A percentile compares a stretch with the other conserved stretches of the same genome.
phyloP scores from a whole-genome alignment of 2,113 vertebrate species.

The Dromas ardeola region DNA sequence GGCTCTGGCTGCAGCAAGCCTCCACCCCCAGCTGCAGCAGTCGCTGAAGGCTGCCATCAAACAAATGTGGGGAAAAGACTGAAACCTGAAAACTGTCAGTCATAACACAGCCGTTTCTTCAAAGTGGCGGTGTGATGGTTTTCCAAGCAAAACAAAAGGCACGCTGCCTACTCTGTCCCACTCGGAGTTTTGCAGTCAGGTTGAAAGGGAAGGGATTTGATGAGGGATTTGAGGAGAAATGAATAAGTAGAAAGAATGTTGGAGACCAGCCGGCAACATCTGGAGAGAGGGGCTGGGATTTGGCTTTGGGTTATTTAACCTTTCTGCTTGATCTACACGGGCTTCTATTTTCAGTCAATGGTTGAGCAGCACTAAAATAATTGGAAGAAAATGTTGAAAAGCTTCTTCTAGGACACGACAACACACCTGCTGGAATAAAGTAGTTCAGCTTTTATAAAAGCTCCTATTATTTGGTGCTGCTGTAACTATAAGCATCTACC shows the following conservation, averaged over 20 bases:
- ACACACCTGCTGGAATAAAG: background rate
- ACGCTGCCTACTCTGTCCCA: background rate
- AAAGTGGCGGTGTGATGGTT: background rate
- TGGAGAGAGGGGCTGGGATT: background rate
- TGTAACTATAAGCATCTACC: background rate
- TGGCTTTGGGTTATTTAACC: background rate
- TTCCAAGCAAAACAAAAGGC: constrained; percentile 38
- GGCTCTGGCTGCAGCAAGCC: background rate
- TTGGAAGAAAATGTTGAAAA: constrained; percentile 2
- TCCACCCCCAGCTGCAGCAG: background rate
- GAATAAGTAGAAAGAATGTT: constrained; percentile 15
- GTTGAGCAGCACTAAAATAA: background rate
- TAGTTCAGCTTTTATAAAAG: background rate
- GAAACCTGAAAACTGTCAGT: background rate
- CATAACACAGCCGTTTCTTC: background rate
- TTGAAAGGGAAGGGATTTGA: constrained; percentile 38
- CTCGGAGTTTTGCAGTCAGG: background rate
- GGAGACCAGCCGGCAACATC: background rate
- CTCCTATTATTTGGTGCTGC: background rate
- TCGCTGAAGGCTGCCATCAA: background rate
- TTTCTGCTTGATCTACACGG: background rate
- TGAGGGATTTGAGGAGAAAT: background rate
- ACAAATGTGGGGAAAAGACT: background rate
- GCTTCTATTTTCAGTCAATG: background rate
- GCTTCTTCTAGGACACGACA: background rate